phyloP scores from a whole-genome alignment of 2,888 invertebrate genomes.

The Gari tellinella region DNA sequence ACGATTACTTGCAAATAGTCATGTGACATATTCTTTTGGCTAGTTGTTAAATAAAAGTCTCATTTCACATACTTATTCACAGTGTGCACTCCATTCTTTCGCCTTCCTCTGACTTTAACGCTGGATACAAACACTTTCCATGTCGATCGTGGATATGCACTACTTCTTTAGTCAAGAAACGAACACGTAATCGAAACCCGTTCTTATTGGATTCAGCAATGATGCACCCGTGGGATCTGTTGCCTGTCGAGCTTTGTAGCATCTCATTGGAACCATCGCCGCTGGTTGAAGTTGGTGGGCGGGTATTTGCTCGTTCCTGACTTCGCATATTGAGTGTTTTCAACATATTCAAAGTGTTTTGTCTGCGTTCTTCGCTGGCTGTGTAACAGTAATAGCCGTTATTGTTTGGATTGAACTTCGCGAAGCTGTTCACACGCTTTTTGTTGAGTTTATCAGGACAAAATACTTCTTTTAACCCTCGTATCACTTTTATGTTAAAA shows the following conservation, averaged over 20 bases:
- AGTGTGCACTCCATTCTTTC: slow-evolving; percentile 15
- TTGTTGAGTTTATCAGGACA: slow-evolving; percentile 60
- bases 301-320: slow-evolving; percentile 12
- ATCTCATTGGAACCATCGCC: slow-evolving; percentile 58
- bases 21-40: no score
- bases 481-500: slow-evolving; percentile 83
- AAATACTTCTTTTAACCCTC: slow-evolving; percentile 73
- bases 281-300: slow-evolving; percentile 61
- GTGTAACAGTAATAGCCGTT: slow-evolving; percentile 35
- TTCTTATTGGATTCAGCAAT: slow-evolving; percentile 77
- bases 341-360: slow-evolving; percentile 8
- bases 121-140: slow-evolving; percentile 47
- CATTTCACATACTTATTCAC: no score
- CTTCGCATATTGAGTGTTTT: slow-evolving; percentile 18
- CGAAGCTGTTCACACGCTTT: slow-evolving; percentile 46
- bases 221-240: slow-evolving; percentile 54
- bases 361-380: slow-evolving; percentile 24
- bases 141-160: slow-evolving; percentile 49
- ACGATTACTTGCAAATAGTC: no score
- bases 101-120: slow-evolving; percentile 8
- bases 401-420: slow-evolving; percentile 29
- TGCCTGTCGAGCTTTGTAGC: slow-evolving; percentile 27
- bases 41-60: no score
- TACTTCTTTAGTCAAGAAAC: slow-evolving; percentile 73
- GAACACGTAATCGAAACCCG: slow-evolving; percentile 75